Conservation (phyloP, 1,140 invertebrate species). For the Campoletis sonorensis region DNA sequence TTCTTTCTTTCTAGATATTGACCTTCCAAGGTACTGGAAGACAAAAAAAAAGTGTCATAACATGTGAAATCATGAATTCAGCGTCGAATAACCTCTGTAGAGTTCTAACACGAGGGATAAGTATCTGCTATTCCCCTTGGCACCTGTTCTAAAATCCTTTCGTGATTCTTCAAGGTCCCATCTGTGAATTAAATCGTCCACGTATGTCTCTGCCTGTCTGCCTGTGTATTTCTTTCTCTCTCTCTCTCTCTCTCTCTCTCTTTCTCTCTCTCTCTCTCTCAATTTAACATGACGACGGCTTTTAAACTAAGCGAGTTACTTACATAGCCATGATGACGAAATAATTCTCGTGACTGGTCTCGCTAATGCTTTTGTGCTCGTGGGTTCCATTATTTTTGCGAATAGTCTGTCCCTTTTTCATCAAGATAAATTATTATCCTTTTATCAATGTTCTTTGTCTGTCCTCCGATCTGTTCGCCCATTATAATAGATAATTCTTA, state of each 20-base stretch:
- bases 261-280: neutral
- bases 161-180: slow-evolving; percentile 21
- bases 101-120: neutral
- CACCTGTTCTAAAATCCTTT: slow-evolving; percentile 36
- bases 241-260: neutral
- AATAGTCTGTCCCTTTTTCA: neutral
- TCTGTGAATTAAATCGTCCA: slow-evolving; percentile 15
- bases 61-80: neutral
- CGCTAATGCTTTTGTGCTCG: neutral
- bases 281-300: neutral
- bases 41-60: too few relatives aligned
- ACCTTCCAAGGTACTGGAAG: too few relatives aligned
- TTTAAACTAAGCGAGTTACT: neutral
- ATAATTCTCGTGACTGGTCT: neutral
- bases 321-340: slow-evolving; percentile 1
- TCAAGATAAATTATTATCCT: neutral
- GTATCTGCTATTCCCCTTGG: slow-evolving; percentile 18
- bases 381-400: slow-evolving; percentile 1
- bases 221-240: neutral
- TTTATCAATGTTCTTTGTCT: neutral
- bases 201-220: neutral
- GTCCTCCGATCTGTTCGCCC: neutral
- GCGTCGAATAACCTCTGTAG: neutral
- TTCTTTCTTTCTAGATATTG: too few relatives aligned
- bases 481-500: neutral